Percentiles rank a stretch among this genome's conserved stretches.
Evolutionary conservation across 2,888 invertebrate genomes (phyloP).

Genomic region (Drosophila vallismaia): DNA sequence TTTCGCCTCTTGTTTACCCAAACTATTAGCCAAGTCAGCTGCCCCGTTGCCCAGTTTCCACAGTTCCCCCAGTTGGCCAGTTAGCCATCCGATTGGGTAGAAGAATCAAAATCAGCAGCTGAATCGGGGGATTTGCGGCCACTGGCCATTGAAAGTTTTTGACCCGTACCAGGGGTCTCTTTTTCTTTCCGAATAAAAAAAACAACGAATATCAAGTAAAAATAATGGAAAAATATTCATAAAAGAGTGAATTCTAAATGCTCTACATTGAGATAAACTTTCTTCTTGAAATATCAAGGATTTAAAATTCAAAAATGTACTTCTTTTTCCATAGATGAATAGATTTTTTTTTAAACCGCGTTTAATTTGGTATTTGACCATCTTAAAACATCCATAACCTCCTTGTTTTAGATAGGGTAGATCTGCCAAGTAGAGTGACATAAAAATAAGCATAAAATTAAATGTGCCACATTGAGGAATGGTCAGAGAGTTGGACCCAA

Average conservation of each 20-base stretch:
- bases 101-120: slow-evolving; percentile 1
- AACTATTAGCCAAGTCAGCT: slow-evolving; percentile 63
- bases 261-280: background rate
- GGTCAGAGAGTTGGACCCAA: slow-evolving; percentile 37
- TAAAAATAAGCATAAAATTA: slow-evolving; percentile 81
- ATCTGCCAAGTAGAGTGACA: slow-evolving; percentile 63
- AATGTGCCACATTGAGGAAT: slow-evolving; percentile 81
- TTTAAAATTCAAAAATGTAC: too few relatives aligned
- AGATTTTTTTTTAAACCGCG: too few relatives aligned
- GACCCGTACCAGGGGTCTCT: slow-evolving; percentile 16
- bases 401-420: background rate
- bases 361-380: too few relatives aligned
- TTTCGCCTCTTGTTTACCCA: slow-evolving; percentile 67
- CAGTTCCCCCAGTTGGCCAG: background rate
- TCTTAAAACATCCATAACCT: background rate
- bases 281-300: too few relatives aligned
- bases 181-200: background rate
- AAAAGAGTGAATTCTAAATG: background rate
- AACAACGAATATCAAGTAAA: background rate
- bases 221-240: background rate
- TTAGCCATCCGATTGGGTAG: slow-evolving; percentile 5
- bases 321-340: too few relatives aligned
- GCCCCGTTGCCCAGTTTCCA: too few relatives aligned
- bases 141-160: slow-evolving; percentile 48
- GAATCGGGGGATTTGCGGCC: slow-evolving; percentile 45